Base-by-base conservation (phyloP, 1,140 invertebrate species). In the Gonioctena quinquepunctata region DNA sequence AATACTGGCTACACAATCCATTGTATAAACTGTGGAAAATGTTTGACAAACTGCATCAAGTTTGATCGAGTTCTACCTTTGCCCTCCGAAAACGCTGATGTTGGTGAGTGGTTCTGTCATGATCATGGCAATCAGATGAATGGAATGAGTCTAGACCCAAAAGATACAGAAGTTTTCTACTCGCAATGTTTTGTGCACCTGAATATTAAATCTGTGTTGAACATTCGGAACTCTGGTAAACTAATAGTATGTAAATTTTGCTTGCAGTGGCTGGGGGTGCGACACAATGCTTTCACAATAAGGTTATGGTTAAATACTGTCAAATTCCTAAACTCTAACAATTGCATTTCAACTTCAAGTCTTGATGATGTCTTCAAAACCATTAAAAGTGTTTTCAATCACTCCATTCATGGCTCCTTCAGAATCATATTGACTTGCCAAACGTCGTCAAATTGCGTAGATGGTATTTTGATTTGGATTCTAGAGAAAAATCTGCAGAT, bases 41-140 rank as follows among this genome's bases (percentile, higher is more conserved):
- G 79, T 42, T 76, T 88, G 3, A 70, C 78, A 49, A 65, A 62
- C 8, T 63, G 83, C 0, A 80, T 81, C 28, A 63, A 59, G 28
- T 88, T 88, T 81, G 70, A 85, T 26, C 81, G 87, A 66, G 80
- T 88, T 76, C 79, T 88, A 66, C 86, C 88, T 63, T 77, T 88
- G 59, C 87, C 87, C 6, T 83, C 85, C 1, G 79, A 83, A 27
- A 86, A 85, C 83, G 76, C 84, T 63, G 87, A 88, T 70, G 82
- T 84, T 77, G 84, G 82, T 0, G 86, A 88, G 64, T 88, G 86
- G 87, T 88, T 88, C 76, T 88, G 87, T 70, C 87, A 88, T 71
- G 82, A 78, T 2, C 79, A 81, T 64, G 57, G 68, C 3, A 68
- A 74, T 19, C 50, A 76, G 61, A 69, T 54, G 23, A 73, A 80